phyloP scores from a whole-genome alignment of 2,888 invertebrate species.

The Craniophora ligustri region DNA sequence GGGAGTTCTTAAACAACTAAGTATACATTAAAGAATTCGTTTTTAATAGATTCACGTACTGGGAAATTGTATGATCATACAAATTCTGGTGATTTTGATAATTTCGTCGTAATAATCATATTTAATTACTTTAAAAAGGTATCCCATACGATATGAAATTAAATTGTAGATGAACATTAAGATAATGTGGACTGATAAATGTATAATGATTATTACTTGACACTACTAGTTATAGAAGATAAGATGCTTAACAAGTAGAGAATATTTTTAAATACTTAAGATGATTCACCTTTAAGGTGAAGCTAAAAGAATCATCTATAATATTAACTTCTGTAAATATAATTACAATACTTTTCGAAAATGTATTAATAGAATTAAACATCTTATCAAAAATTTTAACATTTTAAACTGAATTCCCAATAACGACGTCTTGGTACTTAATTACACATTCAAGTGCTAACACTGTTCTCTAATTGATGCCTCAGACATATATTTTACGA shows the following conservation, averaged over 20 bases:
- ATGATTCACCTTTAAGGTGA: no score
- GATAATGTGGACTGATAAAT: constrained; percentile 1
- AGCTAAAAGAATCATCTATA: background rate
- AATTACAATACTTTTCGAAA: background rate
- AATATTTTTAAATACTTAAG: background rate
- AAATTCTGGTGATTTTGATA: no score
- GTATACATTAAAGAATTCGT: background rate
- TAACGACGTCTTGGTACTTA: constrained; percentile 64
- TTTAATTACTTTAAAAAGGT: background rate
- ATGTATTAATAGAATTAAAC: constrained; percentile 2
- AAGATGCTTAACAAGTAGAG: background rate
- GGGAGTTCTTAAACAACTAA: background rate
- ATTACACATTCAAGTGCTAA: constrained; percentile 72
- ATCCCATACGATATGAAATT: background rate
- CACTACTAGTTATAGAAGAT: no score
- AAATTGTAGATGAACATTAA: no score
- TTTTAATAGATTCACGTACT: background rate
- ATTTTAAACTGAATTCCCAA: constrained; percentile 63
- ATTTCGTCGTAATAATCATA: background rate
- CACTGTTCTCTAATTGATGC: constrained; percentile 73
- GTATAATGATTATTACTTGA: no score
- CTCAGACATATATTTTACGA: constrained; percentile 71
- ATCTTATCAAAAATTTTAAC: constrained; percentile 32
- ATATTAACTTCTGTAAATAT: no score
- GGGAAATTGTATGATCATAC: background rate